Percentiles rank a stretch among this genome's conserved stretches.
These are phyloP conservation scores for Heliconius hortense DNA, from an alignment of 2,888 invertebrate species.

Conservation along the genomic window DNA sequence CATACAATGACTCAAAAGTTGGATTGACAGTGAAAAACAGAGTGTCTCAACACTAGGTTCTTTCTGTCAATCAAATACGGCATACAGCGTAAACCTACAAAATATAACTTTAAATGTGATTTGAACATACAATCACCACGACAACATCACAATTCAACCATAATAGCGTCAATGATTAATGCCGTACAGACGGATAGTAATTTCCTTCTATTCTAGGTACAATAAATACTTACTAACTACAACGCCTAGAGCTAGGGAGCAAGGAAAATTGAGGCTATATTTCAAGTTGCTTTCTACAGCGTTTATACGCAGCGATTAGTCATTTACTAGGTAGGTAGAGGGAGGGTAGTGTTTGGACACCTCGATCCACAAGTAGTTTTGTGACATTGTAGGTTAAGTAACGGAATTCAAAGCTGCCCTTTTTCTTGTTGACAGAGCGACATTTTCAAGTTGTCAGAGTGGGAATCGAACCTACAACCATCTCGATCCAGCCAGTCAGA, in stretches of 20 bases:
- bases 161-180: neutral
- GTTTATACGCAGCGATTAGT: neutral
- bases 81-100: too few relatives aligned
- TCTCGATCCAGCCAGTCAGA: too few relatives aligned
- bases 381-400: too few relatives aligned
- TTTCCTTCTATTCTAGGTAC: neutral
- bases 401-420: too few relatives aligned
- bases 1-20: too few relatives aligned
- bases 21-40: too few relatives aligned
- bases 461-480: neutral
- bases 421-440: neutral
- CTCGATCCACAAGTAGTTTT: too few relatives aligned
- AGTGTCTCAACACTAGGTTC: too few relatives aligned
- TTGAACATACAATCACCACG: neutral
- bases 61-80: too few relatives aligned
- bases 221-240: neutral
- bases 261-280: neutral
- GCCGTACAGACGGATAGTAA: neutral
- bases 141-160: neutral
- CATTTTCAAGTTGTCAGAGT: neutral
- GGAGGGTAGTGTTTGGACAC: too few relatives aligned
- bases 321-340: neutral
- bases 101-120: too few relatives aligned
- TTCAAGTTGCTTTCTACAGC: constrained; percentile 8
- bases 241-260: neutral